A percentile compares a stretch with the other conserved stretches of the same genome.
Evolutionary conservation across 2,797 vertebrate species (phyloP).

Genomic region (Ammospiza maritima): DNA sequence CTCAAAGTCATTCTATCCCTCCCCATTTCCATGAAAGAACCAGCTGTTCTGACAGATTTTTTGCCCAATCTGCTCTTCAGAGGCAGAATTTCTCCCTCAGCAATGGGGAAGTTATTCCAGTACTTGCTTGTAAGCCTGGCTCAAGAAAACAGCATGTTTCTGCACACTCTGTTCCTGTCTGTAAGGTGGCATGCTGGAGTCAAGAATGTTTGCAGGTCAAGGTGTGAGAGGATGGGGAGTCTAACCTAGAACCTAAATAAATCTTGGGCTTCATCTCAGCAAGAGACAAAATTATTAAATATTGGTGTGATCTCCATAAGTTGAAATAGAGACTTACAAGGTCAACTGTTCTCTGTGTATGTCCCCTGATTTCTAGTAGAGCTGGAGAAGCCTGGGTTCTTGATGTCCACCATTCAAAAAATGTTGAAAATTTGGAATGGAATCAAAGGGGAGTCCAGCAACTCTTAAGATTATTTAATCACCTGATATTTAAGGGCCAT

Average conservation of each 20-base stretch:
- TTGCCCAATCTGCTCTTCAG: not conserved
- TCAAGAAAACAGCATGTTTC: not conserved
- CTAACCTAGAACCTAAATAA: not conserved
- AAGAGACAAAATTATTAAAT: not conserved
- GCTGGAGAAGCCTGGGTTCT: not conserved
- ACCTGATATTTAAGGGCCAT: not conserved
- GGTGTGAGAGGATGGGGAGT: not conserved
- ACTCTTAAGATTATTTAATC: not conserved
- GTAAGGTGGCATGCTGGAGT: not conserved
- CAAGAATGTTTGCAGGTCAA: not conserved
- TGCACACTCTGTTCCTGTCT: not conserved
- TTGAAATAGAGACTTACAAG: not conserved
- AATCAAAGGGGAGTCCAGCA: not conserved
- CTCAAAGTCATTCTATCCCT: not conserved
- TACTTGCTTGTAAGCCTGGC: not conserved
- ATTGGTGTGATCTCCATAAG: not conserved
- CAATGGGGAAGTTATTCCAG: not conserved
- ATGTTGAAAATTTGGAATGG: not conserved
- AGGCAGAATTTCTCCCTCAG: not conserved
- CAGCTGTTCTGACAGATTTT: not conserved
- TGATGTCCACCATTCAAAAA: not conserved
- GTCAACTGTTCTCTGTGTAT: not conserved
- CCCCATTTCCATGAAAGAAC: not conserved
- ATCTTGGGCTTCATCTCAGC: not conserved
- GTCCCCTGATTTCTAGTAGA: not conserved